A percentile compares a stretch with the other conserved stretches of the same genome.
Conservation (phyloP, 2,113 vertebrate genomes). For the Stegostoma tigrinum region DNA sequence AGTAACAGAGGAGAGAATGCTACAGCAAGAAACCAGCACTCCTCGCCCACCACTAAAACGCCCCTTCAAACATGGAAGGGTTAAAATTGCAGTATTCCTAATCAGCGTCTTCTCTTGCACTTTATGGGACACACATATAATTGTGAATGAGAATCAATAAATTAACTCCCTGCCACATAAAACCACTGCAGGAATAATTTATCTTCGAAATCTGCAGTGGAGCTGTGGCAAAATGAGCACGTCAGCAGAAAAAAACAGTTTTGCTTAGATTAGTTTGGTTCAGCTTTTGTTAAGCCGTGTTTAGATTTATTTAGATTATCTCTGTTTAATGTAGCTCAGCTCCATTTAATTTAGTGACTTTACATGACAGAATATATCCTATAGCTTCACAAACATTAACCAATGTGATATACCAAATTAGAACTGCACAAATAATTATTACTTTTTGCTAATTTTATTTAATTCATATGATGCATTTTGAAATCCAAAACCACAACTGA, state of each 20-base stretch:
- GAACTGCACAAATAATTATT: not conserved
- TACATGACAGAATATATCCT: not conserved
- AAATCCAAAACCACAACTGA: not conserved
- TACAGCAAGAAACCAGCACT: not conserved
- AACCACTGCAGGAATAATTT: not conserved
- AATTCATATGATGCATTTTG: not conserved
- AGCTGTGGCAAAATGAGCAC: not conserved
- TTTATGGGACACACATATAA: not conserved
- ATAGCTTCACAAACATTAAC: not conserved
- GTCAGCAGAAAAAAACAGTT: not conserved
- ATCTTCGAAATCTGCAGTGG: not conserved
- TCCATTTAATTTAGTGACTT: not conserved
- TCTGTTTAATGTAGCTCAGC: not conserved
- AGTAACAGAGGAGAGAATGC: not conserved
- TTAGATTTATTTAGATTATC: too few relatives aligned
- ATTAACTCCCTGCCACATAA: not conserved
- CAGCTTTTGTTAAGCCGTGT: too few relatives aligned
- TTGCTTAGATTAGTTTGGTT: not conserved
- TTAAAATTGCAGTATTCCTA: slow-evolving; percentile 19
- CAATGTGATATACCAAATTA: not conserved
- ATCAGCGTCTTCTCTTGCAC: not conserved
- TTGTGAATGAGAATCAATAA: not conserved
- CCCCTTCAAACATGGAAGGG: not conserved
- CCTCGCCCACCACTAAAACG: not conserved
- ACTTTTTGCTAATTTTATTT: not conserved